Conservation (phyloP, 53 echinoderm and acorn worm species). For the Echinarachnius parma region DNA sequence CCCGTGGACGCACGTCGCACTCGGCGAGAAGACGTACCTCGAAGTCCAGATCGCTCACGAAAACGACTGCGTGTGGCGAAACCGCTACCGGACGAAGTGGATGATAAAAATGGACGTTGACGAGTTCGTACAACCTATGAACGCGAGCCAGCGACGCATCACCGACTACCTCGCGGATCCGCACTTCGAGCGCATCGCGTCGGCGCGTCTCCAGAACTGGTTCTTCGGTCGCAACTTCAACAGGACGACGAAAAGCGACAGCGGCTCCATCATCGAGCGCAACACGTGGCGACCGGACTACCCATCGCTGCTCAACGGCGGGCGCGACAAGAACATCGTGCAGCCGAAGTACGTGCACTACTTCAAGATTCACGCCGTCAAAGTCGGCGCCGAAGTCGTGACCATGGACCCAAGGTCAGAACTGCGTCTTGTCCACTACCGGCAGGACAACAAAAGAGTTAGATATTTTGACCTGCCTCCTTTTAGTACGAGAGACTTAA, state of each 20-base stretch:
- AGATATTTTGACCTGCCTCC: conserved; percentile 60
- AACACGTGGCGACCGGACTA: conserved; percentile 64
- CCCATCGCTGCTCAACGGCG: conserved; percentile 60
- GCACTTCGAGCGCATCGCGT: conserved; percentile 12
- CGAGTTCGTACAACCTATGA: conserved; percentile 80
- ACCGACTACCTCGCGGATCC: conserved; percentile 61
- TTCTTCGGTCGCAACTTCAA: conserved; percentile 55
- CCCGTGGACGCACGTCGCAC: conserved; percentile 59
- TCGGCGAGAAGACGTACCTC: conserved; percentile 60
- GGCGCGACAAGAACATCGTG: conserved; percentile 73
- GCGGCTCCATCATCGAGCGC: conserved; percentile 44
- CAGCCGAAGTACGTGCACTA: conserved; percentile 69
- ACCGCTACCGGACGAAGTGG: conserved; percentile 70
- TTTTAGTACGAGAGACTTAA: conserved; percentile 51
- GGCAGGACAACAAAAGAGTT: conserved; percentile 58
- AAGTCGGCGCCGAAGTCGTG: conserved; percentile 45
- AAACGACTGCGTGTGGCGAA: conserved; percentile 80
- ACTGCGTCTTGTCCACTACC: conserved; percentile 66
- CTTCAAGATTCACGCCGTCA: conserved; percentile 73
- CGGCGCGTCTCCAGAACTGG: conserved; percentile 69
- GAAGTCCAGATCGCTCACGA: conserved; percentile 84
- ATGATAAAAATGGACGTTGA: conserved; percentile 81
- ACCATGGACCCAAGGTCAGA: conserved; percentile 54
- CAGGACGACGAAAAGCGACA: background rate
- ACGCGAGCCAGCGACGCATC: conserved; percentile 46